These are phyloP conservation scores for Protonemura montana DNA, from an alignment of 2,888 invertebrate species.

Conservation along the genomic window DNA sequence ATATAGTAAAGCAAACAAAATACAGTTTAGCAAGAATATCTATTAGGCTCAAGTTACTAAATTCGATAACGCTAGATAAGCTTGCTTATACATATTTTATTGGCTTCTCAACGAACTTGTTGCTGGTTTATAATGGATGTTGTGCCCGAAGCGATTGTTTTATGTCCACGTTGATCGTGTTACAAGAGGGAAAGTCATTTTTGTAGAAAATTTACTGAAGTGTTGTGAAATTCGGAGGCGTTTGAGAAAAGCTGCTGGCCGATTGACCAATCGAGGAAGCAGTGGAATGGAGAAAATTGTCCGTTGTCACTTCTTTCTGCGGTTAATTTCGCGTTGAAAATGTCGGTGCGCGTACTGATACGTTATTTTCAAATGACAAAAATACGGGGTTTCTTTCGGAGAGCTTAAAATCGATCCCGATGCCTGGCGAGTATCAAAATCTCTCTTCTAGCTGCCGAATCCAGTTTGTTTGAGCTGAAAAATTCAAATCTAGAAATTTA, in stretches of 20 bases:
- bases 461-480: too few relatives aligned
- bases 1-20: not conserved
- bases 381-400: too few relatives aligned
- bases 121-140: not conserved
- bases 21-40: constrained; percentile 17
- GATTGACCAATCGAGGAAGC: not conserved
- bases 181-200: not conserved
- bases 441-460: too few relatives aligned
- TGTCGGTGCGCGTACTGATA: too few relatives aligned
- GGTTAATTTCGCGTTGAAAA: not conserved
- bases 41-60: constrained; percentile 14
- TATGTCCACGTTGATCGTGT: too few relatives aligned
- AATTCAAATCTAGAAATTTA: too few relatives aligned
- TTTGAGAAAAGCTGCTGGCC: not conserved
- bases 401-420: too few relatives aligned
- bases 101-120: constrained; percentile 18
- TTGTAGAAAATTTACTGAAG: not conserved
- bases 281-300: not conserved
- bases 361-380: too few relatives aligned
- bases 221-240: not conserved
- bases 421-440: too few relatives aligned
- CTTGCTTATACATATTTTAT: constrained; percentile 33
- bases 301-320: not conserved
- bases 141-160: not conserved
- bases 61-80: constrained; percentile 32